phyloP scores from a whole-genome alignment of 2,797 vertebrate genomes.

The Alauda arvensis region DNA sequence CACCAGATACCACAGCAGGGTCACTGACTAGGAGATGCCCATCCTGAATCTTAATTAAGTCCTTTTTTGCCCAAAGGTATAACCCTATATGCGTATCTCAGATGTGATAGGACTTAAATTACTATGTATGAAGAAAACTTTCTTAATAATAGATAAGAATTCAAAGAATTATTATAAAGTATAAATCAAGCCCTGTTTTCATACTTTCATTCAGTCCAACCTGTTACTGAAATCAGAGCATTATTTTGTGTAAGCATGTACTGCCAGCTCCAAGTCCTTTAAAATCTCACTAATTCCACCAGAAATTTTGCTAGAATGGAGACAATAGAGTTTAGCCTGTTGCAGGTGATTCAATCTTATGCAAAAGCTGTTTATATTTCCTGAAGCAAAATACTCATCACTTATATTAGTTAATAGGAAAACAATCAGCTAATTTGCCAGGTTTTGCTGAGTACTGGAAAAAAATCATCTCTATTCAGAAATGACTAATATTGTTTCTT shows the following conservation, averaged over 20 bases:
- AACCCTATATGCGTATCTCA: not conserved
- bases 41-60: not conserved
- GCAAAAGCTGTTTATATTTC: slow-evolving; percentile 24
- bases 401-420: not conserved
- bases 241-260: not conserved
- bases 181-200: not conserved
- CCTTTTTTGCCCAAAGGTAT: not conserved
- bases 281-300: not conserved
- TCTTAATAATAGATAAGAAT: not conserved
- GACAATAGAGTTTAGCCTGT: not conserved
- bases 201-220: not conserved
- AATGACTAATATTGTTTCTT: not conserved
- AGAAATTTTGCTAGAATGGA: not conserved
- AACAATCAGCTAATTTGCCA: slow-evolving; percentile 14
- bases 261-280: not conserved
- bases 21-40: not conserved
- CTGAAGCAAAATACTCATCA: slow-evolving; percentile 1
- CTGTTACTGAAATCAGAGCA: not conserved
- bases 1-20: not conserved
- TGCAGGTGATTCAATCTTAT: not conserved
- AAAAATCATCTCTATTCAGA: not conserved
- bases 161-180: not conserved
- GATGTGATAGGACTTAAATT: not conserved
- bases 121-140: not conserved
- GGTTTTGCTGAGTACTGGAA: not conserved